phyloP scores from a whole-genome alignment of 23 tunicate genomes.

The Ciona savignyi region DNA sequence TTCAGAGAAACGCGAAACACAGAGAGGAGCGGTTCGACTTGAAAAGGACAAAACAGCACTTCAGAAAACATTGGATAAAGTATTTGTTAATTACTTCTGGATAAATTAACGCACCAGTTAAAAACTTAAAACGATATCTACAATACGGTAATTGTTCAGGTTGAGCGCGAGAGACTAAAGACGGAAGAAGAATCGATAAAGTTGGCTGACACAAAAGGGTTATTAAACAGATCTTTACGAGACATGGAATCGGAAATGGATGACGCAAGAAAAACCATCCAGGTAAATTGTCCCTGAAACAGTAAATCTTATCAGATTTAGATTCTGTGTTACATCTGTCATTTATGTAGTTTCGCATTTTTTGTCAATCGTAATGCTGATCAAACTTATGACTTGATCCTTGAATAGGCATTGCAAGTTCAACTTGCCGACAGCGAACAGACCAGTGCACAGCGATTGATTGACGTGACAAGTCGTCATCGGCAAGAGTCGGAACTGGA shows the following conservation, averaged over 20 bases:
- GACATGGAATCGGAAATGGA: conserved; percentile 83
- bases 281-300: conserved; percentile 28
- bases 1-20: conserved; percentile 92
- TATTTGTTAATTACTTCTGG: conserved; percentile 7
- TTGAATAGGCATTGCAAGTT: conserved; percentile 75
- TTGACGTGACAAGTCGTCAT: conserved; percentile 86
- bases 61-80: conserved; percentile 87
- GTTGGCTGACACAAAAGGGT: conserved; percentile 70
- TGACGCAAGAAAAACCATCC: conserved; percentile 73
- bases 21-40: conserved; percentile 85
- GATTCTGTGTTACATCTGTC: too few relatives aligned
- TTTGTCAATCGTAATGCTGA: too few relatives aligned
- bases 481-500: conserved; percentile 92
- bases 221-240: conserved; percentile 72
- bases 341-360: too few relatives aligned
- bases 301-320: too few relatives aligned
- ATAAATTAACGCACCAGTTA: neutral
- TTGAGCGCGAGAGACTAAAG: conserved; percentile 86
- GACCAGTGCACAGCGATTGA: conserved; percentile 74
- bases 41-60: conserved; percentile 89
- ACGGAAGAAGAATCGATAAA: conserved; percentile 89
- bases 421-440: conserved; percentile 92
- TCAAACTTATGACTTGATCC: too few relatives aligned
- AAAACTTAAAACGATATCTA: neutral
- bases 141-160: conserved; percentile 38